Conservation (phyloP, 2,113 vertebrate species). For the Campylomormyrus numenius region DNA sequence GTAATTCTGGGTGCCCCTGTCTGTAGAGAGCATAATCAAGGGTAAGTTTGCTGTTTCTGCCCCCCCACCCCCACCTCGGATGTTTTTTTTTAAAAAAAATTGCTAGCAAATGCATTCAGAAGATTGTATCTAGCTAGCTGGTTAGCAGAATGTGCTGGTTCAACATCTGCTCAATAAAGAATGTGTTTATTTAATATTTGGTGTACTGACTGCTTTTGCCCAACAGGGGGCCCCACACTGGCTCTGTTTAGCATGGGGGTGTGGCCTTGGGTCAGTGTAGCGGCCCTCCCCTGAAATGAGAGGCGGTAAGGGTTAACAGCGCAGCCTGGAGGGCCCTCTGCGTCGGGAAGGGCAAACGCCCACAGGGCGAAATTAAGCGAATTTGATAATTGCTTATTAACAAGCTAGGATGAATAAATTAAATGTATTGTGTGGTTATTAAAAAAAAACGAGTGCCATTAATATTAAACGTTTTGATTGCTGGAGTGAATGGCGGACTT, state of each 20-base stretch:
- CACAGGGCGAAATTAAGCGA: conserved; percentile 15
- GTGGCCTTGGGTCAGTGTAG: not conserved
- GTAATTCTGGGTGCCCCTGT: not conserved
- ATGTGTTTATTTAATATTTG: not conserved
- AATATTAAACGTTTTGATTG: conserved; percentile 22
- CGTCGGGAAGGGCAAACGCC: conserved; percentile 7
- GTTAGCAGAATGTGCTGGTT: not conserved
- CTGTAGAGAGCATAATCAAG: not conserved
- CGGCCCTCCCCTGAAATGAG: not conserved
- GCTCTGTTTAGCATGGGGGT: not conserved
- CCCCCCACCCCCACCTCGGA: not conserved
- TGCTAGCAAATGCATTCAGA: not conserved
- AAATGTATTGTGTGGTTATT: conserved; percentile 20
- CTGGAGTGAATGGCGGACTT: conserved; percentile 1
- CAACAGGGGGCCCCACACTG: not conserved
- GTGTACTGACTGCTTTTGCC: not conserved
- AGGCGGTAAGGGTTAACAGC: not conserved
- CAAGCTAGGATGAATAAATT: conserved; percentile 22
- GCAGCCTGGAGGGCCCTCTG: not conserved
- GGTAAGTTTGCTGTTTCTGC: not conserved
- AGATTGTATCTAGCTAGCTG: not conserved
- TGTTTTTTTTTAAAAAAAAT: not conserved
- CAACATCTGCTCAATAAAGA: not conserved
- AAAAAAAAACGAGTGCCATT: conserved; percentile 9
- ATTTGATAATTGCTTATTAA: conserved; percentile 29